phyloP scores from a whole-genome alignment of 2,797 vertebrate genomes.

The Pelodytes ibericus region DNA sequence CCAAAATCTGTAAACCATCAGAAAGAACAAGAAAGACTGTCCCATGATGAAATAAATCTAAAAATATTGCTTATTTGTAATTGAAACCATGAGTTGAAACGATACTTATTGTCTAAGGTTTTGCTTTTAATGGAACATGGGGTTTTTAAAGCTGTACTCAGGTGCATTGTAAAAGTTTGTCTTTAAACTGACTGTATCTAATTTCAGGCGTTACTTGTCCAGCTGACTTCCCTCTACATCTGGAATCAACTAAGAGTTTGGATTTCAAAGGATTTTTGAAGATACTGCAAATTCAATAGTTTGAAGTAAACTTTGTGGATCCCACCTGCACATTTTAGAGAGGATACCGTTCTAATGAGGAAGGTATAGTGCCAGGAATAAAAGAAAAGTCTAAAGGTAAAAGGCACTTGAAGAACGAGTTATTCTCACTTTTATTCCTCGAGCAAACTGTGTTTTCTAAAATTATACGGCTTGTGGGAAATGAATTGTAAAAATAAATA shows the following conservation, averaged over 20 bases:
- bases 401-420: not conserved
- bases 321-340: slow-evolving; percentile 12
- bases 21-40: slow-evolving; percentile 16
- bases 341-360: not conserved
- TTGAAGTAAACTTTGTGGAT: not conserved
- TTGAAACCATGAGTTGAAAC: slow-evolving; percentile 15
- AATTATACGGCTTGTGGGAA: not conserved
- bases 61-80: slow-evolving; percentile 41
- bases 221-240: slow-evolving; percentile 38
- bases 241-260: slow-evolving; percentile 45
- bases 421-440: no score
- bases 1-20: slow-evolving; percentile 35
- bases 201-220: slow-evolving; percentile 34
- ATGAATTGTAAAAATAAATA: not conserved
- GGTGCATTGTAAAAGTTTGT: slow-evolving; percentile 40
- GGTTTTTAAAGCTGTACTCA: slow-evolving; percentile 5
- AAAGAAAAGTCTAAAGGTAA: slow-evolving; percentile 2
- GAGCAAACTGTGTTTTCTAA: not conserved
- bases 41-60: slow-evolving; percentile 35
- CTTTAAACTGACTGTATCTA: slow-evolving; percentile 31
- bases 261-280: slow-evolving; percentile 14
- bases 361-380: slow-evolving; percentile 12
- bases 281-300: slow-evolving; percentile 16
- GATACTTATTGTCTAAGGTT: slow-evolving; percentile 38
- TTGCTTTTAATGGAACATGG: slow-evolving; percentile 14